phyloP scores from a whole-genome alignment of 2,113 vertebrate genomes.

The Anolis sagrei region DNA sequence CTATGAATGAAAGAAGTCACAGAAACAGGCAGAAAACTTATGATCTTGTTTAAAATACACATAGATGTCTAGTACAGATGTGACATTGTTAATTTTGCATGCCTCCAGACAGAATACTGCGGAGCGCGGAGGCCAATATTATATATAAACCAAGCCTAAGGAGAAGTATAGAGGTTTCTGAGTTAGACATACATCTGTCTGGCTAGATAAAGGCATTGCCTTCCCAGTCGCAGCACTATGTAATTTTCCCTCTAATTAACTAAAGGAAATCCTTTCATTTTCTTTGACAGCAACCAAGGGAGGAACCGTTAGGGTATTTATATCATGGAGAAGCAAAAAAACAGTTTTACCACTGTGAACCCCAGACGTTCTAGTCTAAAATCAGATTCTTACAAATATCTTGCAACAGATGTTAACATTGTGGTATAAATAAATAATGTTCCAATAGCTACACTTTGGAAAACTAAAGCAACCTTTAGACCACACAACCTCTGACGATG shows the following conservation, averaged over 20 bases:
- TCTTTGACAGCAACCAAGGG: not conserved
- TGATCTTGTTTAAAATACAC: not conserved
- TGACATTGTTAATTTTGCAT: not conserved
- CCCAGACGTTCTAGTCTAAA: slow-evolving; percentile 11
- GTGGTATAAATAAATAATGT: not conserved
- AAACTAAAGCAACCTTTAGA: not conserved
- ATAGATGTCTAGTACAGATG: not conserved
- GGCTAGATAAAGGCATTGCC: slow-evolving; percentile 20
- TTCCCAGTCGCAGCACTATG: accelerated
- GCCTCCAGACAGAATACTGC: not conserved
- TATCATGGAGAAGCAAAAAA: slow-evolving; percentile 33
- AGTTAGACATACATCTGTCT: not conserved
- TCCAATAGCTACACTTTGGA: not conserved
- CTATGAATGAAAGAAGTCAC: not conserved
- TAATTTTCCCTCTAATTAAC: not conserved
- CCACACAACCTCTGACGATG: no score
- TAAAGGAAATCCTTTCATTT: slow-evolving; percentile 48
- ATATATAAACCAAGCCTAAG: not conserved
- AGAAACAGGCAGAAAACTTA: not conserved
- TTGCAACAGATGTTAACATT: not conserved
- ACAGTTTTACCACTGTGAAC: not conserved
- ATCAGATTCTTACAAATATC: not conserved
- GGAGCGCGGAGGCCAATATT: not conserved
- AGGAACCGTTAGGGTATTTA: slow-evolving; percentile 49
- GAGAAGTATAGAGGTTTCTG: not conserved